These are phyloP conservation scores for Aphyosemion australe DNA, from an alignment of 2,113 vertebrate species.

Conservation along the genomic window DNA sequence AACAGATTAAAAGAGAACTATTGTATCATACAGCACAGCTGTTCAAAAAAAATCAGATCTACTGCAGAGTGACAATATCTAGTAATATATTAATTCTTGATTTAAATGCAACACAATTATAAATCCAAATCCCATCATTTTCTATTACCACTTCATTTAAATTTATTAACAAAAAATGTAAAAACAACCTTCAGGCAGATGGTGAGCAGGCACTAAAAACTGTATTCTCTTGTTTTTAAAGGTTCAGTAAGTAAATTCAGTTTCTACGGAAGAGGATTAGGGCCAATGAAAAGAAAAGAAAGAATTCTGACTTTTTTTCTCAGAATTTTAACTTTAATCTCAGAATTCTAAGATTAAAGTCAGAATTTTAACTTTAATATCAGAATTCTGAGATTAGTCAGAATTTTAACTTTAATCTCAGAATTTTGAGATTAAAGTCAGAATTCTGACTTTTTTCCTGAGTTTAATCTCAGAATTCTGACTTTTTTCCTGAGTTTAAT, in stretches of 20 bases:
- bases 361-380: too few relatives aligned
- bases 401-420: too few relatives aligned
- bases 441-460: too few relatives aligned
- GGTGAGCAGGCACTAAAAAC: slow-evolving; percentile 1
- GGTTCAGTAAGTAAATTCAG: slow-evolving; percentile 3
- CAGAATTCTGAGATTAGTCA: too few relatives aligned
- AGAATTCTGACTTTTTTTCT: too few relatives aligned
- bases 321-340: too few relatives aligned
- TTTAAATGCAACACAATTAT: slow-evolving; percentile 8
- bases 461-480: too few relatives aligned
- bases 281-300: too few relatives aligned
- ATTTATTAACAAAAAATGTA: background rate
- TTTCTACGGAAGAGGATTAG: too few relatives aligned
- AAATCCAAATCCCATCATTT: slow-evolving; percentile 17
- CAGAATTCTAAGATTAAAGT: too few relatives aligned
- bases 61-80: background rate
- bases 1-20: background rate
- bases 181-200: slow-evolving; percentile 24
- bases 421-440: too few relatives aligned
- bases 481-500: too few relatives aligned
- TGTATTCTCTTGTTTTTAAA: slow-evolving; percentile 1
- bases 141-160: slow-evolving; percentile 28
- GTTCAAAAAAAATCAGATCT: background rate
- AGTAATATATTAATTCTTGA: slow-evolving; percentile 38
- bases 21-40: background rate